These are phyloP conservation scores for Mormyrus proboscirostris DNA, from an alignment of 2,797 vertebrate species.

Conservation along the genomic window DNA sequence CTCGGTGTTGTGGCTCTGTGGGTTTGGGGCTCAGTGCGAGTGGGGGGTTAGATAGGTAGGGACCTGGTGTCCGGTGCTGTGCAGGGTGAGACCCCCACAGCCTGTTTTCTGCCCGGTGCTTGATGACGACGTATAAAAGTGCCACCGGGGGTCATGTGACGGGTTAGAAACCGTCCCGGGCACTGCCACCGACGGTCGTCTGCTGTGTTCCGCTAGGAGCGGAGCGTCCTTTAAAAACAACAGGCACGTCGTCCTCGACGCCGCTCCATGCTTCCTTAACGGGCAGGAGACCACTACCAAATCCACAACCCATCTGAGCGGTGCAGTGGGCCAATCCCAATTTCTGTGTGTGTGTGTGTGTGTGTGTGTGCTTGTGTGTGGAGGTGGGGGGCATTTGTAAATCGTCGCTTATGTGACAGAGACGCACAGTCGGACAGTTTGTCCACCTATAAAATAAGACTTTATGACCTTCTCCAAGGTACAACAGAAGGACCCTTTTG, in stretches of 20 bases:
- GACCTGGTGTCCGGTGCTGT: neutral
- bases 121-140: neutral
- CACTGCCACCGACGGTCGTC: neutral
- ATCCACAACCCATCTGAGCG: neutral
- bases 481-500: neutral
- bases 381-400: neutral
- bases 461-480: conserved; percentile 1
- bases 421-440: neutral
- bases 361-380: neutral
- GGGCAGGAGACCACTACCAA: neutral
- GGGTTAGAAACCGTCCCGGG: neutral
- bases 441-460: neutral
- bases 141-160: neutral
- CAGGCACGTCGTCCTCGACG: neutral
- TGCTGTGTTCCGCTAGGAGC: neutral
- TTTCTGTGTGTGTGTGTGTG: neutral
- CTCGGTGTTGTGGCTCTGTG: neutral
- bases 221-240: neutral
- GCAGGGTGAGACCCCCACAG: neutral
- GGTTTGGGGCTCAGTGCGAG: neutral
- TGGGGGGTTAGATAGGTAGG: neutral
- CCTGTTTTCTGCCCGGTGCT: neutral
- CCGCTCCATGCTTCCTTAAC: neutral
- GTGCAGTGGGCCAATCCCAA: neutral
- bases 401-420: neutral